A percentile compares a stretch with the other conserved stretches of the same genome.
These are phyloP conservation scores for Erpobdella octoculata DNA, from an alignment of 2,888 invertebrate species.

Conservation along the genomic window DNA sequence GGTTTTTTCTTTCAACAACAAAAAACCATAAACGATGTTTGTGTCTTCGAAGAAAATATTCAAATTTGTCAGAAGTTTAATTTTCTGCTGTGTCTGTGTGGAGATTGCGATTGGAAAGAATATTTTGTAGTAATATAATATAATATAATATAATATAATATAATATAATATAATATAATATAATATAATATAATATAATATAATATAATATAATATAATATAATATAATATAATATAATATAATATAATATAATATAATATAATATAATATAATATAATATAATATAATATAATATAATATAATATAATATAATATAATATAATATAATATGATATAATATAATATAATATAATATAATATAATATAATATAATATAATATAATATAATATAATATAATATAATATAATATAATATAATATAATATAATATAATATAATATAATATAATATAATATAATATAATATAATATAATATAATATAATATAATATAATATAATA, in stretches of 20 bases:
- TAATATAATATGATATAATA: background rate
- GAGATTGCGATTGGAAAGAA: too few relatives aligned
- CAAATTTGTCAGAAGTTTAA: too few relatives aligned
- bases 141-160: too few relatives aligned
- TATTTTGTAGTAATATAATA: too few relatives aligned
- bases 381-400: background rate
- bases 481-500: too few relatives aligned
- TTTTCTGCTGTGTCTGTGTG: too few relatives aligned
- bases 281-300: background rate
- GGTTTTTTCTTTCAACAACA: too few relatives aligned
- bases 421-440: background rate
- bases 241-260: background rate
- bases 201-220: background rate
- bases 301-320: background rate
- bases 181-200: too few relatives aligned
- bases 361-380: background rate
- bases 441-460: background rate
- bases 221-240: background rate
- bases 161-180: too few relatives aligned
- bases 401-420: background rate
- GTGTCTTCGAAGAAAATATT: too few relatives aligned
- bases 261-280: background rate
- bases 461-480: too few relatives aligned
- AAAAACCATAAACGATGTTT: too few relatives aligned
- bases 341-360: background rate